phyloP scores from a whole-genome alignment of 53 echinoderm and acorn worm species.

The Paracentrotus lividus region DNA sequence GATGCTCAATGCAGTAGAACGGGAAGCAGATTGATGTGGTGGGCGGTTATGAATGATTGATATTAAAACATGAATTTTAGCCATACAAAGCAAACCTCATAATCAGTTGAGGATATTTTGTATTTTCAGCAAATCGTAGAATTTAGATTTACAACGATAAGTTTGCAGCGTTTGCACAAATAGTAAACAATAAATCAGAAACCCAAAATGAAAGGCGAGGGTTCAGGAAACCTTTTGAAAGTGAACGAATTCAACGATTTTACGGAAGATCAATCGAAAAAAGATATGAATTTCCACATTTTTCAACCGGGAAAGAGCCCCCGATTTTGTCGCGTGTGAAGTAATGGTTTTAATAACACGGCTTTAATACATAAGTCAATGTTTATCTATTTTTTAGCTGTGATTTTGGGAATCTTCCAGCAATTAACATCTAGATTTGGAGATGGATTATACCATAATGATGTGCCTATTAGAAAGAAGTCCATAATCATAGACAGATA shows the following conservation, averaged over 20 bases:
- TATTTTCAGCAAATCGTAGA: conserved; percentile 3
- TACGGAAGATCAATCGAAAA: background rate
- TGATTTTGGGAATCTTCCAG: conserved; percentile 3
- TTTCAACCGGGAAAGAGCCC: background rate
- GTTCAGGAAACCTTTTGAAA: background rate
- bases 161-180: conserved; percentile 10
- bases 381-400: background rate
- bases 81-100: background rate
- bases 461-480: no score
- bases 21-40: conserved; percentile 2
- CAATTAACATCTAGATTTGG: background rate
- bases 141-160: background rate
- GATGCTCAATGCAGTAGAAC: background rate
- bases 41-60: conserved; percentile 28
- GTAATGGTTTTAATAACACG: background rate
- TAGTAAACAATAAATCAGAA: background rate
- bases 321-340: background rate
- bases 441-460: no score
- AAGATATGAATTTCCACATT: background rate
- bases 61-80: background rate
- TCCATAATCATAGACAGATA: background rate
- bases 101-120: background rate
- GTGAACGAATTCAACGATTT: background rate
- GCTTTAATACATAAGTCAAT: background rate
- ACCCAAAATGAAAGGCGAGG: background rate